Percentiles rank a stretch among this genome's conserved stretches.
phyloP scores from a whole-genome alignment of 2,888 invertebrate genomes.

The Brachyptera putata region DNA sequence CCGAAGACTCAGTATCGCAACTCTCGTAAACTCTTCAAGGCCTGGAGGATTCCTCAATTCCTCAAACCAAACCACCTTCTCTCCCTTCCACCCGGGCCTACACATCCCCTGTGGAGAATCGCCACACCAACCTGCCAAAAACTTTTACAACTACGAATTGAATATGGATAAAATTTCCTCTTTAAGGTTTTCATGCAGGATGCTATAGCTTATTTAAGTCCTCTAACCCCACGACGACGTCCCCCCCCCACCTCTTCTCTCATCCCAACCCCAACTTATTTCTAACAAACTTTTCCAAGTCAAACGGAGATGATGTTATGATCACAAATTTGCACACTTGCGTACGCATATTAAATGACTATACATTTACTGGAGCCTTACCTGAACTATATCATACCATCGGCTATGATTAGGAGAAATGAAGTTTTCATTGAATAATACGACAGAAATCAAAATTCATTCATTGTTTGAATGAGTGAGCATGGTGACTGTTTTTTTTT shows the following conservation, averaged over 20 bases:
- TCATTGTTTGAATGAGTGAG: no score
- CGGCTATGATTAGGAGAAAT: no score
- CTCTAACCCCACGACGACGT: neutral
- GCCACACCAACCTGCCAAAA: slow-evolving; percentile 41
- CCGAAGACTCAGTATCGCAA: slow-evolving; percentile 12
- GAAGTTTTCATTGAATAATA: no score
- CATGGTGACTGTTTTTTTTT: no score
- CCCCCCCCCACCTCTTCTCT: slow-evolving; percentile 2
- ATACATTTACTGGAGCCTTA: no score
- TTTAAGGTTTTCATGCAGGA: slow-evolving; percentile 14
- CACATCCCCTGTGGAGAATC: slow-evolving; percentile 15
- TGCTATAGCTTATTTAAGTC: slow-evolving; percentile 19
- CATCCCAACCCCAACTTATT: no score
- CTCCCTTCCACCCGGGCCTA: slow-evolving; percentile 2
- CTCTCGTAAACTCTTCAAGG: slow-evolving; percentile 27
- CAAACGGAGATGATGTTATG: neutral
- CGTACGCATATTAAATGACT: no score
- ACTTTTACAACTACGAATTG: slow-evolving; percentile 42
- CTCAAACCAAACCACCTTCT: slow-evolving; percentile 20
- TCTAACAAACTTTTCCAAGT: no score
- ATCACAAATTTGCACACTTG: no score
- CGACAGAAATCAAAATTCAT: no score
- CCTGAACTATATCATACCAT: no score
- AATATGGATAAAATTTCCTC: slow-evolving; percentile 44
- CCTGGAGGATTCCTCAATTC: slow-evolving; percentile 23